Evolutionary conservation across 2,113 vertebrate species (phyloP), one percentile per base, ranked within the genome.

Genomic region (Percopsis transmontana): DNA sequence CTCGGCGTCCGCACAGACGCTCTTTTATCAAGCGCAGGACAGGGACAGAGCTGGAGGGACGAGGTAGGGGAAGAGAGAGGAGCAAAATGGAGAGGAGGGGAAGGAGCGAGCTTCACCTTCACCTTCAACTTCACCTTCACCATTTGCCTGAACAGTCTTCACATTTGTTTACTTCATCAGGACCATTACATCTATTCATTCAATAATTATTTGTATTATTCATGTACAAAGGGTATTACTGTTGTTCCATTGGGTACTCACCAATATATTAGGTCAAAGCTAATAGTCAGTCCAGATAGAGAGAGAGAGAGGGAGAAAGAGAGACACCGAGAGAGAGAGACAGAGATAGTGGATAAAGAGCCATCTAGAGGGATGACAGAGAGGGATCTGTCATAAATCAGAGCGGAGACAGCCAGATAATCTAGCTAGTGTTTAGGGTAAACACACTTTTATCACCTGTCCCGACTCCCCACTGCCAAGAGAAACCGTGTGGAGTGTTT

Each of bases 391-490:
- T 33, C 27, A 54, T 83, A 68, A 80, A 85, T 81, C 70, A 70
- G 55, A 0, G 8, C n/a, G 0, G 11, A 51, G 60, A 33, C 62
- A 55, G 68, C 54, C 19, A 62, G 62, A n/a, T 51, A 55, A 54
- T 40, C 20, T 20, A n/a, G 19, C 19, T 23, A 58, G 68, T 77
- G 73, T 81, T 86, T 85, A 64, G 63, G 66, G 84, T 81, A 85
- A 83, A 85, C 76, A 86, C 68, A 50, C 48, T 82, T 87, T 82
- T 79, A 85, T 86, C 76, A 89, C 75, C 79, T 85, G 81, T 77
- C 74, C 68, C 40, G 15, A 45, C 20, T 23, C 51, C 64, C 71
- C 70, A 59, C 81, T 80, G 78, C 80, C 85, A 86, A 76, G 56
- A 81, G 10, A 80, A 76, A 66, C 50, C 72, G 81, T 82, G 81